These are phyloP conservation scores for Crambe crambe DNA, from an alignment of 37 sponge, comb jelly and placozoan species.

Conservation along the genomic window DNA sequence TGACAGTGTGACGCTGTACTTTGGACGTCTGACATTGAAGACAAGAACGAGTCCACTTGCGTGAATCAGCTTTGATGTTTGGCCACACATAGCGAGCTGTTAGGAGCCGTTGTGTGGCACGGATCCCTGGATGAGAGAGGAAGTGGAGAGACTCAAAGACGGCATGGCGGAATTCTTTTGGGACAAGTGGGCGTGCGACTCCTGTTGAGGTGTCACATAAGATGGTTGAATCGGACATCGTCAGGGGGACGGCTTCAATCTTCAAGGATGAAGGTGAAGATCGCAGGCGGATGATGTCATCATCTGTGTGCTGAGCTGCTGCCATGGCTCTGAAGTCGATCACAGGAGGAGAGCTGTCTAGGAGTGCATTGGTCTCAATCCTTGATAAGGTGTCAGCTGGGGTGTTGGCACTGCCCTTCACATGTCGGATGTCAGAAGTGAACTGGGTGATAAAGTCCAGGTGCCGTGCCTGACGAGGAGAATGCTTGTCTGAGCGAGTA, in stretches of 20 bases:
- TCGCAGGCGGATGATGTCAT: constrained; percentile 13
- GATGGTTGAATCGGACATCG: constrained; percentile 2
- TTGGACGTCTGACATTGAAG: constrained; percentile 54
- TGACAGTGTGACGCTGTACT: constrained; percentile 39
- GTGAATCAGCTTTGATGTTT: constrained; percentile 45
- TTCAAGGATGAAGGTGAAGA: constrained; percentile 7
- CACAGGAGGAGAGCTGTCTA: background rate
- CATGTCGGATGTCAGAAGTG: constrained; percentile 24
- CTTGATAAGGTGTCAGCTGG: constrained; percentile 18
- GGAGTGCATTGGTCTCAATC: background rate
- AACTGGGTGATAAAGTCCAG: constrained; percentile 27
- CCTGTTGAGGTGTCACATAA: constrained; percentile 45
- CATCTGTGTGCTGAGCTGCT: background rate
- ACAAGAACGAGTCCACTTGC: constrained; percentile 47
- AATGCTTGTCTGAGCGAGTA: background rate
- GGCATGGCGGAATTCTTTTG: background rate
- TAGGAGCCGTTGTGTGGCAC: constrained; percentile 38
- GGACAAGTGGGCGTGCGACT: constrained; percentile 15
- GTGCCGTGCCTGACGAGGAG: constrained; percentile 21
- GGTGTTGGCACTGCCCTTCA: constrained; percentile 17
- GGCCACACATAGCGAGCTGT: constrained; percentile 56
- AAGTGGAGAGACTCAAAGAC: constrained; percentile 24
- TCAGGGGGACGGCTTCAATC: constrained; percentile 23
- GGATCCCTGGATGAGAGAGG: constrained; percentile 19
- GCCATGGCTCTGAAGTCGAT: constrained; percentile 33